Percentiles rank a stretch among this genome's conserved stretches.
Conservation (phyloP, 1,140 invertebrate genomes). For the Drosophila setifemur region DNA sequence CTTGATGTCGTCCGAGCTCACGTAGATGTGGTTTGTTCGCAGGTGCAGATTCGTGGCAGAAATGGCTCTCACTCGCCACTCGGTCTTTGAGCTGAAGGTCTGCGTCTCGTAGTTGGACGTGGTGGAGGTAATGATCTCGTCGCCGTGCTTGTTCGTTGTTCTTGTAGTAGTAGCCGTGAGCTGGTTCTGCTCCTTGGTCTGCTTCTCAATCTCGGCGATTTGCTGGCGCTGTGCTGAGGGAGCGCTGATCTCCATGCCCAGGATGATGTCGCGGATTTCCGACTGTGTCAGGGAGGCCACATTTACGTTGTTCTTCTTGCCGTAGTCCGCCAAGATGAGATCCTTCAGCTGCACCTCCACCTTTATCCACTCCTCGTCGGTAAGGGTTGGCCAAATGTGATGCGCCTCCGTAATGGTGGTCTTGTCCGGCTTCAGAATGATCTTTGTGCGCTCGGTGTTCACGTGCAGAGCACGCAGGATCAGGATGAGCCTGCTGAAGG, state of each 20-base stretch:
- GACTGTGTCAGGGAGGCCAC: conserved; percentile 99
- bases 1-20: conserved; percentile 99
- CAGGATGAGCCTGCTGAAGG: conserved; percentile 98
- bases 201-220: conserved; percentile 99
- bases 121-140: conserved; percentile 99
- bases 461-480: conserved; percentile 98
- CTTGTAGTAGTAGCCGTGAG: conserved; percentile 98
- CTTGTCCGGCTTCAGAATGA: conserved; percentile 99
- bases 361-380: conserved; percentile 99
- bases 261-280: conserved; percentile 99
- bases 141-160: conserved; percentile 99
- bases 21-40: conserved; percentile 99
- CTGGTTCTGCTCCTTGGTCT: conserved; percentile 99
- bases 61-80: conserved; percentile 99
- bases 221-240: conserved; percentile 99
- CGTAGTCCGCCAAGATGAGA: conserved; percentile 99
- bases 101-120: conserved; percentile 99
- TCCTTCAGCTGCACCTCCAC: conserved; percentile 99
- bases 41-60: conserved; percentile 99
- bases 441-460: conserved; percentile 99
- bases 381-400: conserved; percentile 99
- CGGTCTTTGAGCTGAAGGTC: conserved; percentile 98
- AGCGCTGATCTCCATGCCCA: conserved; percentile 99
- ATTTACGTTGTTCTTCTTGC: conserved; percentile 99
- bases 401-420: conserved; percentile 99